These are phyloP conservation scores for Stenotaenia linearis DNA, from an alignment of 2,888 invertebrate genomes.

Conservation along the genomic window DNA sequence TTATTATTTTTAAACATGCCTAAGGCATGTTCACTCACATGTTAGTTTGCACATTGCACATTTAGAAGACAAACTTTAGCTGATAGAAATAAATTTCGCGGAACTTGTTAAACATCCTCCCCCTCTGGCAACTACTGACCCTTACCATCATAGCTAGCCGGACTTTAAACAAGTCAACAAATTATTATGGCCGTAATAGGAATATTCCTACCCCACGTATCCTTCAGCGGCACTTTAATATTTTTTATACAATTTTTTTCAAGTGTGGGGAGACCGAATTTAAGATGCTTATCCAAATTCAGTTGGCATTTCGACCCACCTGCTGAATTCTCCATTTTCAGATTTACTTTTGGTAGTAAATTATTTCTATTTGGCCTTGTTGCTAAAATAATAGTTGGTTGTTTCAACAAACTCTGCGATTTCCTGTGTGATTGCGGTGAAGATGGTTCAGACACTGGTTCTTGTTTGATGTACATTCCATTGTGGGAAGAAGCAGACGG, in stretches of 20 bases:
- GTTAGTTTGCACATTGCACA: background rate
- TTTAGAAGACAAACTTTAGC: background rate
- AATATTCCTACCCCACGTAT: background rate
- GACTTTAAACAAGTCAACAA: too few species aligned
- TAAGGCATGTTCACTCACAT: background rate
- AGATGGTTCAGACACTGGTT: conserved; percentile 39
- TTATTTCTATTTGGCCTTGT: conserved; percentile 34
- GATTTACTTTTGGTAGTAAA: conserved; percentile 60
- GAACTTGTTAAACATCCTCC: background rate
- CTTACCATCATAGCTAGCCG: background rate
- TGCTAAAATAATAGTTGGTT: conserved; percentile 50
- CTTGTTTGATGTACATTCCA: conserved; percentile 41
- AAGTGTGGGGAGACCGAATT: background rate
- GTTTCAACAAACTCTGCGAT: conserved; percentile 50
- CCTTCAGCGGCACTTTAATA: too few species aligned
- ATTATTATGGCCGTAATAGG: background rate
- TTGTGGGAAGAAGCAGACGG: conserved; percentile 52
- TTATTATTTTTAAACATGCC: too few species aligned
- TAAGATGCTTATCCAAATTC: too few species aligned
- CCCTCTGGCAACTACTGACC: background rate
- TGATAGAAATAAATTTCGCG: background rate
- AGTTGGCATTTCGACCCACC: background rate
- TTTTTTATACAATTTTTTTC: background rate
- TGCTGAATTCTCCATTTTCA: conserved; percentile 57
- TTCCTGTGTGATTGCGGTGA: conserved; percentile 32